Percentiles rank a stretch among this genome's conserved stretches.
Conservation (phyloP, 2,888 invertebrate genomes). For the Stegana nigrithorax region DNA sequence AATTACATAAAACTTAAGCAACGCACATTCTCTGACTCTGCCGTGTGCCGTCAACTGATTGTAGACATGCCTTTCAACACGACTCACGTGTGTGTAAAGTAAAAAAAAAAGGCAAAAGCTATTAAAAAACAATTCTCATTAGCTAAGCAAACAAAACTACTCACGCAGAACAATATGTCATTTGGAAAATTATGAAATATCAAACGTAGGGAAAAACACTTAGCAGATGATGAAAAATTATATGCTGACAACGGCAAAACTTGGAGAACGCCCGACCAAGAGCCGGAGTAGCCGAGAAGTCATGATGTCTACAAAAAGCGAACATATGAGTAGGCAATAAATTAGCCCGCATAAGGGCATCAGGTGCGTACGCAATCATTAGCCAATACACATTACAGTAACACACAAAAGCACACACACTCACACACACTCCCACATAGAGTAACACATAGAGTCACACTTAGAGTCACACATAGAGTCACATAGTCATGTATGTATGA, state of each 20-base stretch:
- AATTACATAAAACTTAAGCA: too few relatives aligned
- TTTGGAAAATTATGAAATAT: conserved; percentile 51
- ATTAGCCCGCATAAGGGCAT: conserved; percentile 54
- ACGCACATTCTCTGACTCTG: too few relatives aligned
- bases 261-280: not conserved
- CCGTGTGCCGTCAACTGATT: too few relatives aligned
- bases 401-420: too few relatives aligned
- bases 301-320: conserved; percentile 28
- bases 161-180: conserved; percentile 50
- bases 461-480: not conserved
- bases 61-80: too few relatives aligned
- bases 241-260: conserved; percentile 38
- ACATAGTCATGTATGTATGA: conserved; percentile 20
- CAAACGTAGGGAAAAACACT: conserved; percentile 41
- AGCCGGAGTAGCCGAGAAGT: conserved; percentile 3
- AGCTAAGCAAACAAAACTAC: conserved; percentile 46
- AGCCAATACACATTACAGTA: too few relatives aligned
- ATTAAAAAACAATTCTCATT: conserved; percentile 34
- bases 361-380: conserved; percentile 37
- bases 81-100: too few relatives aligned
- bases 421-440: too few relatives aligned
- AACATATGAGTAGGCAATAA: conserved; percentile 51
- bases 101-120: too few relatives aligned
- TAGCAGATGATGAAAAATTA: conserved; percentile 52
- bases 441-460: too few relatives aligned